Base-by-base conservation (phyloP, 2,113 vertebrate species). In the Turnix velox region DNA sequence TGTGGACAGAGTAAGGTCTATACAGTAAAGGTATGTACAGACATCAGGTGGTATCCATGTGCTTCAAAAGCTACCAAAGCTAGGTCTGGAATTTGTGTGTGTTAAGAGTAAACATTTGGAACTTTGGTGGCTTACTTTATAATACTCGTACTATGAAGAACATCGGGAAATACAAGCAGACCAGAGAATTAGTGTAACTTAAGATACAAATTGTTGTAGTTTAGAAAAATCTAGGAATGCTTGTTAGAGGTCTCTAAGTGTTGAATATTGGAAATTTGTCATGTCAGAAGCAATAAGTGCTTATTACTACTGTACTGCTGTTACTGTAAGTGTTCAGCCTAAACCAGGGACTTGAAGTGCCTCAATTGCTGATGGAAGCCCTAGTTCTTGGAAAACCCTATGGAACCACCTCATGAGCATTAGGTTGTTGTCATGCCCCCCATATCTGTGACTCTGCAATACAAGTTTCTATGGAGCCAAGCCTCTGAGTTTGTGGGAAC, bases 391-490 rank as follows among this genome's bases (percentile, higher is more conserved):
- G 83, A 79, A 78, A 69, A 27, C 27, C 43, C 43, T 0, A 1
- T n/a, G 75, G 69, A 75, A 71, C 31, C 51, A 9, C 28, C 30
- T 15, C 9, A 9, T 43, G 62, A 55, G 8, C 22, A 22, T 42
- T 2, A 1, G 69, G 13, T 40, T 77, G 52, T 46, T 85, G 54
- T 57, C 23, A 16, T 7, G 3, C 5, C 8, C 46, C 63, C 65
- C 0, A 0, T 46, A 37, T 3, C 6, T 2, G 45, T 23, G 28
- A 22, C 40, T 54, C 62, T 59, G 46, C 25, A 59, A 31, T 48
- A 18, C 4, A 14, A 35, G 28, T 27, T 14, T 37, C 15, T 63
- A 46, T 28, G 28, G 8, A 39, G 58, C 39, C 54, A 55, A 17
- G 35, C 10, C 40, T 43, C 13, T 54, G 30, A 68, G 23, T 39